Conservation (phyloP, 2,113 vertebrate genomes). For the Grammomys dolichurus region DNA sequence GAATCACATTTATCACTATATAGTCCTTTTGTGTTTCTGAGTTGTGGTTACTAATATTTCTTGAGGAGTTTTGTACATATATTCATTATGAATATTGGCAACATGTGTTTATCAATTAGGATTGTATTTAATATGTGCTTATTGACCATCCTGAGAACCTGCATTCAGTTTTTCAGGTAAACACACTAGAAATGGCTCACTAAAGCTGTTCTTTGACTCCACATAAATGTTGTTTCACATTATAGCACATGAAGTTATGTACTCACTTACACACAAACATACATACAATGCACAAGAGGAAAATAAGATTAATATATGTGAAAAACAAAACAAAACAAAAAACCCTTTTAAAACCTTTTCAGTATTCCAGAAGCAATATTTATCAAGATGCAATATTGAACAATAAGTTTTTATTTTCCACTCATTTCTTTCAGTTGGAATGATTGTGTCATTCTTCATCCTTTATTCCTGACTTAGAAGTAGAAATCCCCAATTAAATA, state of each 20-base stretch:
- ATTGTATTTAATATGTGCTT: neutral
- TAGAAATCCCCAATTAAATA: slow-evolving; percentile 39
- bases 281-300: neutral
- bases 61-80: neutral
- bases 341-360: neutral
- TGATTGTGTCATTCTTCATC: neutral
- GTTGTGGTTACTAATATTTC: neutral
- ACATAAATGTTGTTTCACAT: neutral
- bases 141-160: neutral
- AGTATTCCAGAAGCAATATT: neutral
- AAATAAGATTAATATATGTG: neutral
- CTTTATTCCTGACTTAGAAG: neutral
- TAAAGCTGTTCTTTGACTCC: neutral
- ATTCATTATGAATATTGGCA: neutral
- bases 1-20: neutral
- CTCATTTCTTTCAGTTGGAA: neutral
- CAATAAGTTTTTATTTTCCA: neutral
- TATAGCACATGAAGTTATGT: neutral
- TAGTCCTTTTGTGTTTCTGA: neutral
- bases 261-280: neutral
- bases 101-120: neutral
- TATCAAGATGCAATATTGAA: neutral
- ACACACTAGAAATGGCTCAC: no score
- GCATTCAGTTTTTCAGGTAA: neutral
- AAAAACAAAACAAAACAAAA: neutral